phyloP scores from a whole-genome alignment of 1,140 invertebrate species.

The Drosophila bifasciata region DNA sequence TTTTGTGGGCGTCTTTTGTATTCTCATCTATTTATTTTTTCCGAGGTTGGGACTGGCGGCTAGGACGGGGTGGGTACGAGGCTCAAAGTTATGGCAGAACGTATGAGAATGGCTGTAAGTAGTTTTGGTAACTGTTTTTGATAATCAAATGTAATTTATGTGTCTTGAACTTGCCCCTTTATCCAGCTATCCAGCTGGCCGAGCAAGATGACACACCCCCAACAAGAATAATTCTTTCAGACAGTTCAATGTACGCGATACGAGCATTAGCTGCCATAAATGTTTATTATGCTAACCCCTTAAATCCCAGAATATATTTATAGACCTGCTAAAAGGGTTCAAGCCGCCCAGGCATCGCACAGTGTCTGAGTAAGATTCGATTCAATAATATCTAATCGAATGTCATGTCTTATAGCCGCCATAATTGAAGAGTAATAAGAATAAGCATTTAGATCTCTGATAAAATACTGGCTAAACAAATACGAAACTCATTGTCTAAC shows the following conservation, averaged over 20 bases:
- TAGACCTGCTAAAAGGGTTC: constrained; percentile 7
- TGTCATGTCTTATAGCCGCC: constrained; percentile 14
- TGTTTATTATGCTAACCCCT: constrained; percentile 52
- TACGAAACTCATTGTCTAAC: constrained; percentile 15
- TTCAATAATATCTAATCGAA: constrained; percentile 43
- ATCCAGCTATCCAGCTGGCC: neutral
- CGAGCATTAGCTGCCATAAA: constrained; percentile 39
- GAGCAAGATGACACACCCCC: too few species aligned
- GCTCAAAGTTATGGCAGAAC: constrained; percentile 30
- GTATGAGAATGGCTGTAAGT: constrained; percentile 60
- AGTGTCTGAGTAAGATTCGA: constrained; percentile 31
- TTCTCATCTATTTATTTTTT: constrained; percentile 50
- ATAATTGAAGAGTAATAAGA: constrained; percentile 54
- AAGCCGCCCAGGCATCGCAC: neutral
- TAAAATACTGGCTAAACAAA: neutral
- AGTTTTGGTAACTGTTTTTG: constrained; percentile 74
- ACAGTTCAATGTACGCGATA: constrained; percentile 44
- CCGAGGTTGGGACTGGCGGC: constrained; percentile 27
- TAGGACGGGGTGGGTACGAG: constrained; percentile 30
- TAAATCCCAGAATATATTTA: constrained; percentile 34
- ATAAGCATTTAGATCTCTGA: constrained; percentile 25
- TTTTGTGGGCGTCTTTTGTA: constrained; percentile 65
- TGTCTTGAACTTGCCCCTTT: constrained; percentile 54
- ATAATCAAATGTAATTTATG: constrained; percentile 75
- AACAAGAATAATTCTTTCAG: constrained; percentile 10